Conservation (phyloP, 2,113 vertebrate species). For the Hypanus sabinus region DNA sequence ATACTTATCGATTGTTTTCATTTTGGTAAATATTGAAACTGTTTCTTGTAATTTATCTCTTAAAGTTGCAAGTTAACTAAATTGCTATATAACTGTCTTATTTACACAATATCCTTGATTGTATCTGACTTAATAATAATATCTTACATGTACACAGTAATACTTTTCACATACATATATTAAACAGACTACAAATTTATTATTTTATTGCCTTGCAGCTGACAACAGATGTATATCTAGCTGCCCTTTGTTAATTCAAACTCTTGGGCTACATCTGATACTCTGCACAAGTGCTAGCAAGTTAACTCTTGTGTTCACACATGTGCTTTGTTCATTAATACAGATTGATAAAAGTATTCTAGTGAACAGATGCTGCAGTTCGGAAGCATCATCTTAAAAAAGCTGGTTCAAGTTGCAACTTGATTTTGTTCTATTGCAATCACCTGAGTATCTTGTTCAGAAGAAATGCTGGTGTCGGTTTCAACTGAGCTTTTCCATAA, state of each 20-base stretch:
- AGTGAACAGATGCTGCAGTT: background rate
- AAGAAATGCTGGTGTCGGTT: conserved; percentile 30
- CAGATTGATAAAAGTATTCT: background rate
- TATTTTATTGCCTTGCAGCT: background rate
- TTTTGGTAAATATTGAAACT: background rate
- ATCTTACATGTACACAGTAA: background rate
- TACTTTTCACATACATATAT: background rate
- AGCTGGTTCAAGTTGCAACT: background rate
- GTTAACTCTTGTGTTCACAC: background rate
- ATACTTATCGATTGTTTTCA: background rate
- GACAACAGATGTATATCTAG: background rate
- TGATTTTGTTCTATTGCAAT: background rate
- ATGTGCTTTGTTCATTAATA: background rate
- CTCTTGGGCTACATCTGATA: background rate
- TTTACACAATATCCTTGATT: conserved; percentile 6
- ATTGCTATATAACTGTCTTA: background rate
- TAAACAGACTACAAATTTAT: background rate
- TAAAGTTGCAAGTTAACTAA: conserved; percentile 16
- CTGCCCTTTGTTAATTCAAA: background rate
- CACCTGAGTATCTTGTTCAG: conserved; percentile 21
- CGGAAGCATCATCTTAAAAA: background rate
- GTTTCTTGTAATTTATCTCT: background rate
- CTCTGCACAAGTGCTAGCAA: background rate
- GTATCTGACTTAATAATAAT: background rate
- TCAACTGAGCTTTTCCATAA: background rate